A percentile compares a stretch with the other conserved stretches of the same genome.
Conservation (phyloP, 1,140 invertebrate genomes). For the Neotoxoptera formosana region DNA sequence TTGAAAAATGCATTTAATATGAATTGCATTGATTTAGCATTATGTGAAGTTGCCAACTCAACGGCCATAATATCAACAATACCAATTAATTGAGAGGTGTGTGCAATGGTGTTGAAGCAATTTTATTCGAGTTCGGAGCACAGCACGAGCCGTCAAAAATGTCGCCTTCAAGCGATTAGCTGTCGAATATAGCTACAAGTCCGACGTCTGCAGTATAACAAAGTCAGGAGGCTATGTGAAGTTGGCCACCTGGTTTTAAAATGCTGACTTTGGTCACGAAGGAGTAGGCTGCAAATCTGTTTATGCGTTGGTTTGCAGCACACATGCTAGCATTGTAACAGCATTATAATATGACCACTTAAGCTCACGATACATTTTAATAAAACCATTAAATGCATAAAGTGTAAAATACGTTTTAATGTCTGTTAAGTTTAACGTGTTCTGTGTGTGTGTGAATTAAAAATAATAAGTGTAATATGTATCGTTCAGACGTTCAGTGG, state of each 20-base stretch:
- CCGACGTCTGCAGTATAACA: not conserved
- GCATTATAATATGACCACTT: no score
- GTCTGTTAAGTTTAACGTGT: not conserved
- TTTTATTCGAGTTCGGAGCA: not conserved
- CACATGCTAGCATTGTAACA: not conserved
- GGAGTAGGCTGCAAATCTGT: not conserved
- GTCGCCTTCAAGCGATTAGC: not conserved
- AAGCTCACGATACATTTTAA: not conserved
- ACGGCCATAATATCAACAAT: not conserved
- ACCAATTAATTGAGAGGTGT: not conserved
- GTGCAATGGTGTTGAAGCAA: fast-evolving
- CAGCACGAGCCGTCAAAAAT: not conserved
- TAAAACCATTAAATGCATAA: not conserved
- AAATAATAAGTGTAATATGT: no score
- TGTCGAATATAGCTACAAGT: not conserved
- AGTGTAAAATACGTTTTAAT: not conserved
- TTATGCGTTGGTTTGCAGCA: not conserved
- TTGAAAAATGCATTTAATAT: not conserved
- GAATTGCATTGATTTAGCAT: not conserved
- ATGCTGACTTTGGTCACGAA: not conserved
- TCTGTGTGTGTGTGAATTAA: not conserved
- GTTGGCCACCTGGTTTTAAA: not conserved
- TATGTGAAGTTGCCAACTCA: not conserved
- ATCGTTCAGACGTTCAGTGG: not conserved
- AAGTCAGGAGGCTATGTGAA: not conserved